Evolutionary conservation across 2,888 invertebrate genomes (phyloP).

Genomic region (Tillus elongatus): DNA sequence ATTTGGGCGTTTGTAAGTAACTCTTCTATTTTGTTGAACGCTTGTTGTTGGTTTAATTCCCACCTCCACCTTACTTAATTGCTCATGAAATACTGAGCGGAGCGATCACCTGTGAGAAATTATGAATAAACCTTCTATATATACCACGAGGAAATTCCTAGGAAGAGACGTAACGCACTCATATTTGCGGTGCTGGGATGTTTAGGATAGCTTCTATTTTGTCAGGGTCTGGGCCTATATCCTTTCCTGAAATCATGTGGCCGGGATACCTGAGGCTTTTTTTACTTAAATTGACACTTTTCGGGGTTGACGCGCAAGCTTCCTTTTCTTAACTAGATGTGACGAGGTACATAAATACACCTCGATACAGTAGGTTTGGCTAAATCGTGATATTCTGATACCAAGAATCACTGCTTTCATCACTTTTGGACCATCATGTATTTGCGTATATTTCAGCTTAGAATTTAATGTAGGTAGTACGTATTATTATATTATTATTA

Average conservation of each 20-base stretch:
- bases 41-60: conserved; percentile 4
- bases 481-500: too few species aligned
- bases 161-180: conserved; percentile 19
- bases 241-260: conserved; percentile 11
- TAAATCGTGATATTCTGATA: too few species aligned
- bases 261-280: conserved; percentile 12
- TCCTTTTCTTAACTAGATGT: too few species aligned
- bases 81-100: conserved; percentile 10
- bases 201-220: conserved; percentile 13
- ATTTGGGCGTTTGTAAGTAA: conserved; percentile 10
- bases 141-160: conserved; percentile 18
- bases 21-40: conserved; percentile 9
- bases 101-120: conserved; percentile 11
- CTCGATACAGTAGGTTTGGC: too few species aligned
- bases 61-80: conserved; percentile 3
- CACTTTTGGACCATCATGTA: too few species aligned
- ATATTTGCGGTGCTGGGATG: conserved; percentile 11
- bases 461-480: too few species aligned
- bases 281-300: conserved; percentile 22
- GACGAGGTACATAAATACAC: too few species aligned
- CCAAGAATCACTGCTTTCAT: too few species aligned
- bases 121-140: too few species aligned
- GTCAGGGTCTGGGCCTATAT: conserved; percentile 13
- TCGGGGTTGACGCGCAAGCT: conserved; percentile 20
- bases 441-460: too few species aligned